These are phyloP conservation scores for Lordiphosa fenestrarum DNA, from an alignment of 2,888 invertebrate species.

Conservation along the genomic window DNA sequence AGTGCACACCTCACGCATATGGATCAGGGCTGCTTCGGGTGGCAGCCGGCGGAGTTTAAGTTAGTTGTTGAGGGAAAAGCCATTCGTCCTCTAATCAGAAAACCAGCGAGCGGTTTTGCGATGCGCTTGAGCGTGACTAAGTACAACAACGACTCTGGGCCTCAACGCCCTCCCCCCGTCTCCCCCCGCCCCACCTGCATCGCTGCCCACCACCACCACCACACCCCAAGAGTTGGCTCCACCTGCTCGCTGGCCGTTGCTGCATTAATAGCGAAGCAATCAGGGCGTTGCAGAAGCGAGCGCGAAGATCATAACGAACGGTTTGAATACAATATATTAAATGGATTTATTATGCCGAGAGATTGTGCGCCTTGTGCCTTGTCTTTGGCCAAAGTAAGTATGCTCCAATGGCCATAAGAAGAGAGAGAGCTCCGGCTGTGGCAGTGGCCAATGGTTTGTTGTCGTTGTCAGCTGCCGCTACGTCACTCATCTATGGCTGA, in stretches of 20 bases:
- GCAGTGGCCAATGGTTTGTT: constrained; percentile 19
- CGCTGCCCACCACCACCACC: constrained; percentile 1
- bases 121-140: constrained; percentile 64
- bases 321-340: constrained; percentile 73
- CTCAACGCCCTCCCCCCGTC: background rate
- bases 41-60: background rate
- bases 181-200: background rate
- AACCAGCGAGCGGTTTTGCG: constrained; percentile 46
- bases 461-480: constrained; percentile 34
- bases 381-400: constrained; percentile 6
- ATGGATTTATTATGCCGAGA: constrained; percentile 74
- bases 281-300: constrained; percentile 71
- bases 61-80: constrained; percentile 14
- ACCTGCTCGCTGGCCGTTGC: constrained; percentile 49
- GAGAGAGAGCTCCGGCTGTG: constrained; percentile 9
- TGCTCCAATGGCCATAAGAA: constrained; percentile 26
- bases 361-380: constrained; percentile 47
- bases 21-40: background rate
- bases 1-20: background rate
- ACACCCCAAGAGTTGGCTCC: constrained; percentile 17
- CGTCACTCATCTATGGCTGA: constrained; percentile 22
- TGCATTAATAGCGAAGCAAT: constrained; percentile 72
- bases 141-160: constrained; percentile 44
- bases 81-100: constrained; percentile 64
- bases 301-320: constrained; percentile 72